Percentiles rank a stretch among this genome's conserved stretches.
Conservation (phyloP, 1,140 invertebrate genomes). For the Rhopalosiphum padi region DNA sequence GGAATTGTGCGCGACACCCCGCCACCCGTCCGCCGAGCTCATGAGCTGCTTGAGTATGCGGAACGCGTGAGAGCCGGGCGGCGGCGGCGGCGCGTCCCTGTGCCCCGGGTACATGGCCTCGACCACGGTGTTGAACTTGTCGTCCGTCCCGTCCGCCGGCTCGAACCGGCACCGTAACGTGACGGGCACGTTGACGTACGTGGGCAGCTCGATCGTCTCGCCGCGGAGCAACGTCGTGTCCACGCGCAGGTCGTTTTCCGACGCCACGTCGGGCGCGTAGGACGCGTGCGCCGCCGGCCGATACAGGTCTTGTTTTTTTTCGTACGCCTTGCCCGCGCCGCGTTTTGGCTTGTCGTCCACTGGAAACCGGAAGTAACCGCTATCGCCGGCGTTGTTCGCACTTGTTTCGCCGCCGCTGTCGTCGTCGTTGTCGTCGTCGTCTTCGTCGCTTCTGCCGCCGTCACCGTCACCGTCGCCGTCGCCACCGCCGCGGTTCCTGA, state of each 20-base stretch:
- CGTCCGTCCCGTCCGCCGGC: background rate
- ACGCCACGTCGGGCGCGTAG: background rate
- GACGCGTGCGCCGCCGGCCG: background rate
- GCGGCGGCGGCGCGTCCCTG: background rate
- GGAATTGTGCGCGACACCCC: background rate
- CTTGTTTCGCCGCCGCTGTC: background rate
- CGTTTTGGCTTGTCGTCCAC: constrained; percentile 5
- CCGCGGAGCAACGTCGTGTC: background rate
- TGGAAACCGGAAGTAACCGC: background rate
- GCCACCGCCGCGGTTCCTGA: background rate
- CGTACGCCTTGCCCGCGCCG: background rate
- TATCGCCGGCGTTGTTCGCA: background rate
- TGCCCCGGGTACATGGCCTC: constrained; percentile 48
- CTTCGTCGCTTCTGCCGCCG: too few species aligned
- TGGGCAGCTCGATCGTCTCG: constrained; percentile 23
- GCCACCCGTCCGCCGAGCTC: constrained; percentile 38
- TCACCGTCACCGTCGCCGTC: background rate
- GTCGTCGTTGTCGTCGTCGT: background rate
- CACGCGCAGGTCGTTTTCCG: background rate
- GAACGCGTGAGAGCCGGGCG: background rate
- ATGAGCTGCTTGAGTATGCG: constrained; percentile 20
- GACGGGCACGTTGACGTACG: constrained; percentile 51
- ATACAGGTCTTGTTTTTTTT: background rate
- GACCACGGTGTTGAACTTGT: constrained; percentile 44
- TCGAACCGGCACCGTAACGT: constrained; percentile 23